phyloP scores from a whole-genome alignment of 1,140 invertebrate species.

The Plodia interpunctella region DNA sequence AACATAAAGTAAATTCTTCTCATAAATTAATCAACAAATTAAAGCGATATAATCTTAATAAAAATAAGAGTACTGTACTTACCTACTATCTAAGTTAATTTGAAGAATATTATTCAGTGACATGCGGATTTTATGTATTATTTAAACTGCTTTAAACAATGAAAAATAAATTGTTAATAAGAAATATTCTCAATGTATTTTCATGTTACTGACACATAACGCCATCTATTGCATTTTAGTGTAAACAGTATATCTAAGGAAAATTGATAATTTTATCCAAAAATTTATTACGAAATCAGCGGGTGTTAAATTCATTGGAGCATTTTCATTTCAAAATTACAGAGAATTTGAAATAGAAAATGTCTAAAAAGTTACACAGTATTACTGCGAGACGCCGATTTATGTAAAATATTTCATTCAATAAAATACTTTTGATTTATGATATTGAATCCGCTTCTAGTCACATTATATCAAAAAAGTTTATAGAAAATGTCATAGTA shows the following conservation, averaged over 20 bases:
- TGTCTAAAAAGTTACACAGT: background rate
- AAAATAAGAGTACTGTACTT: background rate
- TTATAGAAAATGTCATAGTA: background rate
- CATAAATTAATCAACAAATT: constrained; percentile 5
- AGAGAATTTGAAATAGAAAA: background rate
- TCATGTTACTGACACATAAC: background rate
- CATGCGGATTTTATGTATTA: constrained; percentile 16
- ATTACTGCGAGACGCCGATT: background rate
- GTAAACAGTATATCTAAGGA: background rate
- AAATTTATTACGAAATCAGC: background rate
- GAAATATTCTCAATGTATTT: background rate
- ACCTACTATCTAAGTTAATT: background rate
- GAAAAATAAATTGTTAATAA: background rate
- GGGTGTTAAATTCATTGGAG: background rate
- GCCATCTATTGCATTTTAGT: constrained; percentile 11
- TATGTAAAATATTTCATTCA: background rate
- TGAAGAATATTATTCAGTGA: constrained; percentile 13
- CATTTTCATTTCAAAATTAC: background rate
- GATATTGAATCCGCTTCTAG: background rate
- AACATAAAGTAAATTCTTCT: constrained; percentile 4
- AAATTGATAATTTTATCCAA: constrained; percentile 1
- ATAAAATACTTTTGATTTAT: background rate
- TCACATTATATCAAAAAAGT: background rate
- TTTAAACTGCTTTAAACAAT: background rate
- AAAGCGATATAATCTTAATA: background rate